phyloP scores from a whole-genome alignment of 2,797 vertebrate genomes.

The Phalloptychus januarius region DNA sequence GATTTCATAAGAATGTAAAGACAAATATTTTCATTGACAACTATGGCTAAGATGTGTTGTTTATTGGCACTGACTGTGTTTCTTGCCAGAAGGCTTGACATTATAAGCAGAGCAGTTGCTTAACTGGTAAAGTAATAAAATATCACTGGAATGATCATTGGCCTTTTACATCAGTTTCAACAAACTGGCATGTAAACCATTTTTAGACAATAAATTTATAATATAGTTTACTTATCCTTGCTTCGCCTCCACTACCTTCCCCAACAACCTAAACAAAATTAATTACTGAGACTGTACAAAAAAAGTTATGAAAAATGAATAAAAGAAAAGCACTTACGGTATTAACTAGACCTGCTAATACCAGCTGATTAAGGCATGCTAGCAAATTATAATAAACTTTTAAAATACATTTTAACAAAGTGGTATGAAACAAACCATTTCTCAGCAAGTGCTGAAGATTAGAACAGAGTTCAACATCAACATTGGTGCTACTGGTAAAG shows the following conservation, averaged over 20 bases:
- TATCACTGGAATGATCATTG: not conserved
- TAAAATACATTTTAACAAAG: not conserved
- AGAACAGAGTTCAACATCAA: not conserved
- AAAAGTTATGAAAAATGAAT: no score
- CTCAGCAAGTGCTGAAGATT: not conserved
- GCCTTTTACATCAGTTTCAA: not conserved
- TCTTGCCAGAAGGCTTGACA: not conserved
- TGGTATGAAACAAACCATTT: not conserved
- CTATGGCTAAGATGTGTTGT: not conserved
- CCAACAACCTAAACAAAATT: no score
- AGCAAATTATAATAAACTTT: not conserved
- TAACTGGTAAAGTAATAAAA: no score
- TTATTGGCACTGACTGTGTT: not conserved
- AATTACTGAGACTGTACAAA: no score
- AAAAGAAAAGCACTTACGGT: no score
- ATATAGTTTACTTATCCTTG: not conserved
- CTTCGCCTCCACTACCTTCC: no score
- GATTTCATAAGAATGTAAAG: not conserved
- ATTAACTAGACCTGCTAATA: not conserved
- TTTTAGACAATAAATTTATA: not conserved
- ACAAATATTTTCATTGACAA: not conserved
- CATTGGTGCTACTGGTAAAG: not conserved
- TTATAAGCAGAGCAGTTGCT: not conserved
- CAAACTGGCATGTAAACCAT: not conserved
- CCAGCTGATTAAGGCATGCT: not conserved